Base-by-base conservation (phyloP, 1,140 invertebrate species). In the Hirudo medicinalis region DNA sequence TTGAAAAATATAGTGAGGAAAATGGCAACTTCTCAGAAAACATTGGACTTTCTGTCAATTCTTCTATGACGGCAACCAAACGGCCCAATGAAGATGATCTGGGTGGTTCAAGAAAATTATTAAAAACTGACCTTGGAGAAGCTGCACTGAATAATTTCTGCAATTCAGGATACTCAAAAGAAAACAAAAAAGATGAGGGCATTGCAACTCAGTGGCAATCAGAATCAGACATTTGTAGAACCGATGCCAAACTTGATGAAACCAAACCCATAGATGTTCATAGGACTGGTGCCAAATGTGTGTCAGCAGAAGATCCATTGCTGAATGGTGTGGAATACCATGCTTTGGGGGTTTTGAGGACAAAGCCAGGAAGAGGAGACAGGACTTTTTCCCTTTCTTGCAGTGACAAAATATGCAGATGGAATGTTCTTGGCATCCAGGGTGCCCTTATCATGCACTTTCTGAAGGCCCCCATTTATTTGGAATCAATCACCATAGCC, bases 311-410 rank as follows among this genome's bases (percentile, higher is more conserved):
- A 25, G 27, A 69, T 36, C n/a, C 25, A 69, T 36, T 22, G 25
- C 22, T 32, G 29, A 6, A 25, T 22, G 67, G 67, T 69, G 2
- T 22, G 17, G 79, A 85, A 36, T 91, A 90, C 80, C 91, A 93
- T 78, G 78, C 87, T 1, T 72, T 77, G 20, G 90, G 89, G 25
- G 87, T 86, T 54, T 84, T 94, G 13, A 84, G 93, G 68, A 94
- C 88, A 3, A 97, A 97, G 82, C 94, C 94, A 63, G 94, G 94
- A 0, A 83, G 91, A 78, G 94, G 94, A 0, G 89, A 93, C 79
- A 88, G 87, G 60, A 96, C 94, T 2, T 78, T 90, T 19, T 94
- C 90, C 55, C 86, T 94, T 74, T 94, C 90, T 0, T 96, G 93
- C 81, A 94, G 91, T 80, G 93, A 97, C 82, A 97, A 96, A 85